Evolutionary conservation across 2,797 vertebrate species (phyloP).

Genomic region (Lithobates pipiens): DNA sequence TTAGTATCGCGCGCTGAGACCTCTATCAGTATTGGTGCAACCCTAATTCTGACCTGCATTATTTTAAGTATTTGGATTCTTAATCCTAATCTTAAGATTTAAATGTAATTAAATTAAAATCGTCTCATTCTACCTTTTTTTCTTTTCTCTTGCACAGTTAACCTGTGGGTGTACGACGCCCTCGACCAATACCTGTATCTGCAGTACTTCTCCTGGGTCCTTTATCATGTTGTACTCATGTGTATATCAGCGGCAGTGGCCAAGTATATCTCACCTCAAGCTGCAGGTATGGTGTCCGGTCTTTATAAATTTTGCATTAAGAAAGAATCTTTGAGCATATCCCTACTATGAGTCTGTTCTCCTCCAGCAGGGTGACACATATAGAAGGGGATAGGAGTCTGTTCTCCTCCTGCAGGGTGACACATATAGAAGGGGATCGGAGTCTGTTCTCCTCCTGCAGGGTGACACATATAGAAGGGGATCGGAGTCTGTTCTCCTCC

Average conservation of each 20-base stretch:
- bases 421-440: neutral
- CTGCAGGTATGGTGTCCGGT: slow-evolving; percentile 51
- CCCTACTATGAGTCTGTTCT: neutral
- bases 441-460: neutral
- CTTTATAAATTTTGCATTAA: no score
- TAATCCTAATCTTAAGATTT: no score
- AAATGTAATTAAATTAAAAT: no score
- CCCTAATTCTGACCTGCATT: no score
- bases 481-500: neutral
- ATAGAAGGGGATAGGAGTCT: neutral
- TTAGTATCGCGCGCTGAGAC: no score
- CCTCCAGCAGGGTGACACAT: neutral
- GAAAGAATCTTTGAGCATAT: no score
- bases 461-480: neutral
- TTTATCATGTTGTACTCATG: slow-evolving; percentile 53
- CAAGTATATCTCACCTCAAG: slow-evolving; percentile 64
- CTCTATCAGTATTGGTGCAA: no score
- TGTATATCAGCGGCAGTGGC: slow-evolving; percentile 42
- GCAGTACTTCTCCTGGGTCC: slow-evolving; percentile 64
- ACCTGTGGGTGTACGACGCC: slow-evolving; percentile 58
- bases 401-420: neutral
- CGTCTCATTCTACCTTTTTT: no score
- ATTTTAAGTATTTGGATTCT: no score
- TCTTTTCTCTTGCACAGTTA: slow-evolving; percentile 20
- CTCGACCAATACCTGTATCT: slow-evolving; percentile 47